Evolutionary conservation across 2,888 invertebrate species (phyloP).

Genomic region (Micoletzkya japonica): DNA sequence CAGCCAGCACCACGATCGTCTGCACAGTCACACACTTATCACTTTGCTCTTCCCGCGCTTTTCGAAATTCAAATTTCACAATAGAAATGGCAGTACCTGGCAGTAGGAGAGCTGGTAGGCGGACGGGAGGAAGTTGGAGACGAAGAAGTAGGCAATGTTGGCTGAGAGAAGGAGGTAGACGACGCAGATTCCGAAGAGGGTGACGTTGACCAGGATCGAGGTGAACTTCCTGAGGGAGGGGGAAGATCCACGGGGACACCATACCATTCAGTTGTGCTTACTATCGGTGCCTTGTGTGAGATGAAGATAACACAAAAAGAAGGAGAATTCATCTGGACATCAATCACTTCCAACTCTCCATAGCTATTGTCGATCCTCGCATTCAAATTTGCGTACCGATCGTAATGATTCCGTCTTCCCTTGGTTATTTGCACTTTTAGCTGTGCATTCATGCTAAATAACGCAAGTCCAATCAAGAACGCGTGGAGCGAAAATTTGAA

Average conservation of each 20-base stretch:
- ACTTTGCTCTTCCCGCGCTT: neutral
- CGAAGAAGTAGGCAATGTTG: slow-evolving; percentile 55
- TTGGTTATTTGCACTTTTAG: too few species aligned
- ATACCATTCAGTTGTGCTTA: neutral
- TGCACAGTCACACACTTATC: slow-evolving; percentile 1
- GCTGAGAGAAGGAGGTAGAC: slow-evolving; percentile 61
- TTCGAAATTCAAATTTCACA: slow-evolving; percentile 31
- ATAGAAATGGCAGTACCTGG: slow-evolving; percentile 16
- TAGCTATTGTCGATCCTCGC: too few species aligned
- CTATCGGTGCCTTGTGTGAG: too few species aligned
- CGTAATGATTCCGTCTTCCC: too few species aligned
- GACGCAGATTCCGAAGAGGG: slow-evolving; percentile 58
- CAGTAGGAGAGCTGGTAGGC: slow-evolving; percentile 15
- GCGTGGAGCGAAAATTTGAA: too few species aligned
- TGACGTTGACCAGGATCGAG: slow-evolving; percentile 48
- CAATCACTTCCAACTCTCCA: too few species aligned
- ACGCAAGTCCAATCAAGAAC: too few species aligned
- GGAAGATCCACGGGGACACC: neutral
- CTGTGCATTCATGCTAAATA: too few species aligned
- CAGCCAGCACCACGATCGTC: slow-evolving; percentile 48
- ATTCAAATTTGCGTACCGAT: too few species aligned
- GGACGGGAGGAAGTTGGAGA: slow-evolving; percentile 30
- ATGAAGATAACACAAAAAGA: too few species aligned
- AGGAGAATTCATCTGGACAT: too few species aligned
- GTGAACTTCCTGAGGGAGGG: slow-evolving; percentile 47